Evolutionary conservation across 1,140 invertebrate genomes (phyloP).

Genomic region (Andrena cerasifolii): DNA sequence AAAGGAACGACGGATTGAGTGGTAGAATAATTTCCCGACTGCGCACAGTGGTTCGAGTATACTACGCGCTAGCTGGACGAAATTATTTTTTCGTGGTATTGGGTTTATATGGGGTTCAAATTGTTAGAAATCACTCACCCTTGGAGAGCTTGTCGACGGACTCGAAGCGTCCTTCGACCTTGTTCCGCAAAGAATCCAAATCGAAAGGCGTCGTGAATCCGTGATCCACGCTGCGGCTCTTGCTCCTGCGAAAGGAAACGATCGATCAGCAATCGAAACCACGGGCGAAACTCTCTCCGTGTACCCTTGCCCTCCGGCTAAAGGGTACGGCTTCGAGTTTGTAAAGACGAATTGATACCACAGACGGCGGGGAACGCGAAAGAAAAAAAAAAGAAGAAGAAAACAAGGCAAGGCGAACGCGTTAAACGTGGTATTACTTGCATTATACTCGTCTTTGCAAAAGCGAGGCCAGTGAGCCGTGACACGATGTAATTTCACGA

Average conservation of each 20-base stretch:
- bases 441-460: constrained; percentile 17
- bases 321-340: neutral
- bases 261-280: neutral
- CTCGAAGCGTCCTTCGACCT: constrained; percentile 92
- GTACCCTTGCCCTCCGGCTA: neutral
- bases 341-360: neutral
- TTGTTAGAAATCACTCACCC: constrained; percentile 78
- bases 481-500: constrained; percentile 59
- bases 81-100: too few species aligned
- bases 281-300: neutral
- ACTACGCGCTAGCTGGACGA: too few species aligned
- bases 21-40: too few species aligned
- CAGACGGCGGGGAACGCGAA: neutral
- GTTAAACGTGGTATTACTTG: constrained; percentile 21
- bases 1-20: too few species aligned
- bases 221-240: constrained; percentile 94
- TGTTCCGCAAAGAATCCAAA: constrained; percentile 90
- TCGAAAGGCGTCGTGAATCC: constrained; percentile 91
- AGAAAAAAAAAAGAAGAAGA: neutral
- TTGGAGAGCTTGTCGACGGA: constrained; percentile 87
- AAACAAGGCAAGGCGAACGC: neutral
- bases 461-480: constrained; percentile 25
- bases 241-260: constrained; percentile 87
- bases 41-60: too few species aligned
- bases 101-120: too few species aligned